Conservation (phyloP, 2,888 invertebrate species). For the Nysson spinosus region DNA sequence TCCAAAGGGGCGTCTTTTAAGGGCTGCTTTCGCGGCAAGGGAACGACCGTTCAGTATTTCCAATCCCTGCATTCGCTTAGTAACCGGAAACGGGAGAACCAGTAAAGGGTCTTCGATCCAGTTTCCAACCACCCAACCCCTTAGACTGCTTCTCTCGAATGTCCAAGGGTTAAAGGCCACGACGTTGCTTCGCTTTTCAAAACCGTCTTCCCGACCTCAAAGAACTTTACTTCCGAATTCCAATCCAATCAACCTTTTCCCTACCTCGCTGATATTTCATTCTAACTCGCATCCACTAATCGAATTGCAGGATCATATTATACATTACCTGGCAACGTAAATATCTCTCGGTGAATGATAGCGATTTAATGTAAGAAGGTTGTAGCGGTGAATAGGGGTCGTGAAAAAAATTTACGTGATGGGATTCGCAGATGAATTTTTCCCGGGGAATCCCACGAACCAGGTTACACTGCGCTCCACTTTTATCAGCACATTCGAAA, state of each 20-base stretch:
- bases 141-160: slow-evolving; percentile 1
- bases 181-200: slow-evolving; percentile 23
- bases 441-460: no score
- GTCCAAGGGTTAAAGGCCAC: slow-evolving; percentile 34
- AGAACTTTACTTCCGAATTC: slow-evolving; percentile 21
- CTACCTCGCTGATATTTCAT: slow-evolving; percentile 24
- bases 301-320: no score
- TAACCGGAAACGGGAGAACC: slow-evolving; percentile 40
- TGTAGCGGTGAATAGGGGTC: no score
- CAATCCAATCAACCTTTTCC: slow-evolving; percentile 13
- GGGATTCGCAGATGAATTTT: no score
- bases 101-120: slow-evolving; percentile 39
- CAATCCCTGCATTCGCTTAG: slow-evolving; percentile 28
- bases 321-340: no score
- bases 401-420: no score
- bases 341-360: no score
- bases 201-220: slow-evolving; percentile 19
- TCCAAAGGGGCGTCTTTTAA: slow-evolving; percentile 37
- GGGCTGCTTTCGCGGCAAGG: slow-evolving; percentile 1
- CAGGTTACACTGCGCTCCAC: no score
- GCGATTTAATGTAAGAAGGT: no score
- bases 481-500: no score
- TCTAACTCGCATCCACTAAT: slow-evolving; percentile 24
- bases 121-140: slow-evolving; percentile 22
- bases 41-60: background rate